Base-by-base conservation (phyloP, 2,113 vertebrate species). In the Fukomys damarensis region DNA sequence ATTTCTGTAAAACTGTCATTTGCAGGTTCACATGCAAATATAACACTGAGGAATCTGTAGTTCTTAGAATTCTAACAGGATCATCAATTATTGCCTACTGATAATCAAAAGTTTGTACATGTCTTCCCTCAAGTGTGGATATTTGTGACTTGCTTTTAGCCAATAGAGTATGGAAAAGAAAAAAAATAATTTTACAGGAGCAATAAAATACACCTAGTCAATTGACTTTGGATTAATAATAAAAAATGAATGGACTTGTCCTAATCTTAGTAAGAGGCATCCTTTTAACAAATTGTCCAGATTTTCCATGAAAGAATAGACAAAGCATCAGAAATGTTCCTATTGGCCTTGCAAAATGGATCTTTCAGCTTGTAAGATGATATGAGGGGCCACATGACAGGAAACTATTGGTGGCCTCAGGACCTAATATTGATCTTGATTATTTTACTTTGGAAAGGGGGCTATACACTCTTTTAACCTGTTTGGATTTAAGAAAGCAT, bases 361-460 rank as follows among this genome's bases (percentile, higher is more conserved):
- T 14, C 11, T 72, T 11, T 86, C 7, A 24, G 1, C 0, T 14
- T 81, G 6, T 70, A 13, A 46, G 54, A 70, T n/a, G 9, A 77
- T 77, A 5, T 0, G 3, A 70, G 41, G 1, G 59, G 0, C 11
- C 49, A 43, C 11, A 16, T 30, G 17, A 2, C 41, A 30, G 26
- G 59, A 9, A 28, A 41, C 70, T 68, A 14, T 5, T 1, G 13
- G 19, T 22, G 14, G 38, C 9, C 16, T 49, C 12, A 28, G 35
- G 22, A 86, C 10, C 54, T 77, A 17, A 66, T 24, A 32, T 0
- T 63, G 58, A 89, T 5, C n/a, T 46, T 70, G 49, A 86, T 56
- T n/a, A 63, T 85, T 88, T 85, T 86, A 89, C 10, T 93, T 92
- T 82, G 32, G 6, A 52, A 43, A 49, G 6, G 70, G 14, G 19